Percentiles rank a stretch among this genome's conserved stretches.
phyloP scores from a whole-genome alignment of 1,140 invertebrate genomes.

The Saccostrea cuccullata region DNA sequence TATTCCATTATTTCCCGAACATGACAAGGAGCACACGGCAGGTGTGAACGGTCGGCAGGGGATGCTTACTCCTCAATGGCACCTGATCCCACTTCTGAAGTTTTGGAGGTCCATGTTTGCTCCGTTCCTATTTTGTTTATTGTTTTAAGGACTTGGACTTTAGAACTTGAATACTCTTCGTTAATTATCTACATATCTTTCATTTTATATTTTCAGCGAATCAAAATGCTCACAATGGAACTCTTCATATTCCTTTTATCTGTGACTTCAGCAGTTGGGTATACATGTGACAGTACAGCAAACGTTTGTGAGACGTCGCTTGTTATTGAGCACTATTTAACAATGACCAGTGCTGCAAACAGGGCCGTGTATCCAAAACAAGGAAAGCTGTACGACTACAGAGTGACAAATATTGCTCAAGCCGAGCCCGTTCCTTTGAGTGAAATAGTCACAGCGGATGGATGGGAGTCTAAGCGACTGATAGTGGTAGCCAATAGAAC shows the following conservation, averaged over 20 bases:
- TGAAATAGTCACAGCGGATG: constrained; percentile 70
- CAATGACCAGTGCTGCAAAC: constrained; percentile 64
- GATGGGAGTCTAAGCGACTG: constrained; percentile 61
- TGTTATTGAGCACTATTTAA: constrained; percentile 57
- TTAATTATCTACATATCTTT: not conserved
- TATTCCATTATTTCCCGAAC: too few species aligned
- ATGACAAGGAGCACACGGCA: too few species aligned
- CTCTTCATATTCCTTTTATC: not conserved
- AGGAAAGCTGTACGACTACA: constrained; percentile 66
- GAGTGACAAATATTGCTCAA: constrained; percentile 59
- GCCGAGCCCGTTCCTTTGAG: constrained; percentile 57
- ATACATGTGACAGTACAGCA: constrained; percentile 46
- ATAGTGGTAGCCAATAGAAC: constrained; percentile 67
- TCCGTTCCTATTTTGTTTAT: too few species aligned
- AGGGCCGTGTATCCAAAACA: constrained; percentile 58
- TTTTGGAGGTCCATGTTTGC: too few species aligned
- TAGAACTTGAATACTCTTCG: too few species aligned
- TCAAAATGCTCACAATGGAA: not conserved
- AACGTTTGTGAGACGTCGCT: constrained; percentile 49
- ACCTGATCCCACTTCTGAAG: too few species aligned
- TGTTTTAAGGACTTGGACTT: too few species aligned
- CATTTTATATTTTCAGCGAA: not conserved
- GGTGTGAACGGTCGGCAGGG: too few species aligned
- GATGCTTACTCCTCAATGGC: too few species aligned
- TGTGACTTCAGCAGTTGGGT: not conserved